phyloP scores from a whole-genome alignment of 1,140 invertebrate genomes.

The Pachypeltis micranthus region DNA sequence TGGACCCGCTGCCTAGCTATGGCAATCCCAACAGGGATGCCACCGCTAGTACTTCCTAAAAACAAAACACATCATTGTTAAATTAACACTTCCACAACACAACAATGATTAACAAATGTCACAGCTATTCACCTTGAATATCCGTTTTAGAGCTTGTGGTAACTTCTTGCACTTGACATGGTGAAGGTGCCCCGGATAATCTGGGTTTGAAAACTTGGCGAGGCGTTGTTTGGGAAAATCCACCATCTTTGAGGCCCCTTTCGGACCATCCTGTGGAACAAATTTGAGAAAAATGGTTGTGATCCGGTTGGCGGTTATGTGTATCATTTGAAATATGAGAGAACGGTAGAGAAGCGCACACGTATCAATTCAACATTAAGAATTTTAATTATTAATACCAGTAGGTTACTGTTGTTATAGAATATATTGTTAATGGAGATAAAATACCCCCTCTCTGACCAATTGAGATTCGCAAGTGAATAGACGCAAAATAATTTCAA shows the following conservation, averaged over 20 bases:
- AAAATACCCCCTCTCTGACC: too few relatives aligned
- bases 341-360: not conserved
- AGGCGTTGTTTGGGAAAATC: conserved; percentile 19
- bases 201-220: conserved; percentile 16
- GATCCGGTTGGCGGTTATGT: not conserved
- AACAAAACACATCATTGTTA: conserved; percentile 11
- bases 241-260: conserved; percentile 11
- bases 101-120: not conserved
- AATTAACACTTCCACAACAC: not conserved
- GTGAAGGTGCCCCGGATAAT: conserved; percentile 1
- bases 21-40: conserved; percentile 75
- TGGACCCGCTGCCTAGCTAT: conserved; percentile 66
- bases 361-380: not conserved
- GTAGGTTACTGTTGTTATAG: not conserved
- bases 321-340: not conserved
- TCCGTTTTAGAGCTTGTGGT: conserved; percentile 19
- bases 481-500: too few relatives aligned
- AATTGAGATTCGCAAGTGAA: too few relatives aligned
- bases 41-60: conserved; percentile 39
- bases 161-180: conserved; percentile 21
- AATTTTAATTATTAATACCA: not conserved
- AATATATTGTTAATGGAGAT: too few relatives aligned
- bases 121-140: conserved; percentile 6
- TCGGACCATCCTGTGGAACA: conserved; percentile 8
- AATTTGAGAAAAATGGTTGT: not conserved